A percentile compares a stretch with the other conserved stretches of the same genome.
These are phyloP conservation scores for Agapornis roseicollis DNA, from an alignment of 2,113 vertebrate species.

Conservation along the genomic window DNA sequence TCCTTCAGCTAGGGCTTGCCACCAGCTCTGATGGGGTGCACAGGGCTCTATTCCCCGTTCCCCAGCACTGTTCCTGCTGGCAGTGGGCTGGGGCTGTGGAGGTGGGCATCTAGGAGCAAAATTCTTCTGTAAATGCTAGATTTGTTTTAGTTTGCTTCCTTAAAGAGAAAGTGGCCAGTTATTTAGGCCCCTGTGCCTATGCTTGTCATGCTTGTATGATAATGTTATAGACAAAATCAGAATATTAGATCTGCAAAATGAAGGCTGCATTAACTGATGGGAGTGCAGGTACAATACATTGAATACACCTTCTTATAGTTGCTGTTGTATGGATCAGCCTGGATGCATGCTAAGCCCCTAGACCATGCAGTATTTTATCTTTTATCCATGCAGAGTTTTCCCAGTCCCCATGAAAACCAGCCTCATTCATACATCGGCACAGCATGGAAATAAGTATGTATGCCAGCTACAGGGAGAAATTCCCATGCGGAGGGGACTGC, in stretches of 20 bases:
- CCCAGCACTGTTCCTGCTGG: neutral
- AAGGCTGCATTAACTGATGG: neutral
- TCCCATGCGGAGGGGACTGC: neutral
- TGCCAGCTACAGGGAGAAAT: neutral
- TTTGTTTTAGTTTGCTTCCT: neutral
- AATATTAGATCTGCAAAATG: neutral
- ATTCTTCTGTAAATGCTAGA: neutral
- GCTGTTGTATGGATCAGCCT: neutral
- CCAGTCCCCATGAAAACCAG: fast-evolving
- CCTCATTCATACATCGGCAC: fast-evolving
- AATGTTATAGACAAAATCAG: neutral
- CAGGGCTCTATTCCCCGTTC: neutral
- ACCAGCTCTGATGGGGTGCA: neutral
- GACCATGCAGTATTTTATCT: neutral
- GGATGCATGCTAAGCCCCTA: neutral
- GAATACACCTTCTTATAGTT: fast-evolving
- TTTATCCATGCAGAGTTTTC: neutral
- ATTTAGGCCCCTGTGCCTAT: neutral
- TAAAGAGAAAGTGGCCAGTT: neutral
- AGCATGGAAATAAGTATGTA: fast-evolving
- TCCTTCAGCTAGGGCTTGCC: neutral
- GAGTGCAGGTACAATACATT: neutral
- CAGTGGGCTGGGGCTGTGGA: neutral
- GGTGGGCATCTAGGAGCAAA: neutral
- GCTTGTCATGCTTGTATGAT: neutral